phyloP scores from a whole-genome alignment of 2,888 invertebrate genomes.

The Eupithecia exiguata region DNA sequence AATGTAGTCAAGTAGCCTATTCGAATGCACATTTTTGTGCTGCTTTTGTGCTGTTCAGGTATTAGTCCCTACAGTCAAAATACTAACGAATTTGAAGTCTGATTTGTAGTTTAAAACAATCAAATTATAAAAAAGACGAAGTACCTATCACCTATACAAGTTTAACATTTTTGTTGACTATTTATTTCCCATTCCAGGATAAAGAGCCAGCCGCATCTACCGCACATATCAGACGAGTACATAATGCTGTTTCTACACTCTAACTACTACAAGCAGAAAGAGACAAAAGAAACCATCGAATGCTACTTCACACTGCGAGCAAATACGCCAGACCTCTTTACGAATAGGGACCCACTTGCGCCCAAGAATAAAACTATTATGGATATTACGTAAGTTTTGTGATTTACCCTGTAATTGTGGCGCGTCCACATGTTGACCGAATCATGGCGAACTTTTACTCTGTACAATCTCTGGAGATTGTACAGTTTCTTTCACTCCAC shows the following conservation, averaged over 20 bases:
- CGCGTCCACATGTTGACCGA: neutral
- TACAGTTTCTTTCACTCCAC: too few species aligned
- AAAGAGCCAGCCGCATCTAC: conserved; percentile 84
- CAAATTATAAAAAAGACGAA: too few species aligned
- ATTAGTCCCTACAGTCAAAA: too few species aligned
- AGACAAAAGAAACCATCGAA: conserved; percentile 78
- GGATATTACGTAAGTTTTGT: conserved; percentile 83
- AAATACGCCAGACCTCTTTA: conserved; percentile 84
- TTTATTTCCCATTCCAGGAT: conserved; percentile 80
- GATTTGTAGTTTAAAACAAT: too few species aligned
- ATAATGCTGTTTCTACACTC: conserved; percentile 86
- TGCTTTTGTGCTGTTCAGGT: too few species aligned
- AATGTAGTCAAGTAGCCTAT: too few species aligned
- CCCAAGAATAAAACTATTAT: conserved; percentile 81
- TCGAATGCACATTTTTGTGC: too few species aligned
- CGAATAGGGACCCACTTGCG: conserved; percentile 80
- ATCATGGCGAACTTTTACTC: neutral
- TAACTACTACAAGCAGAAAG: conserved; percentile 77
- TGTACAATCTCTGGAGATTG: too few species aligned
- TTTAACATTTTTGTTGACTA: neutral
- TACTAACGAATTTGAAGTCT: too few species aligned
- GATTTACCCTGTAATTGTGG: neutral
- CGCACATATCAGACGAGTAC: conserved; percentile 85
- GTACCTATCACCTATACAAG: too few species aligned
- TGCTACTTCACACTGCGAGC: conserved; percentile 84